phyloP scores from a whole-genome alignment of 2,888 invertebrate species.

The Drosophila colorata region DNA sequence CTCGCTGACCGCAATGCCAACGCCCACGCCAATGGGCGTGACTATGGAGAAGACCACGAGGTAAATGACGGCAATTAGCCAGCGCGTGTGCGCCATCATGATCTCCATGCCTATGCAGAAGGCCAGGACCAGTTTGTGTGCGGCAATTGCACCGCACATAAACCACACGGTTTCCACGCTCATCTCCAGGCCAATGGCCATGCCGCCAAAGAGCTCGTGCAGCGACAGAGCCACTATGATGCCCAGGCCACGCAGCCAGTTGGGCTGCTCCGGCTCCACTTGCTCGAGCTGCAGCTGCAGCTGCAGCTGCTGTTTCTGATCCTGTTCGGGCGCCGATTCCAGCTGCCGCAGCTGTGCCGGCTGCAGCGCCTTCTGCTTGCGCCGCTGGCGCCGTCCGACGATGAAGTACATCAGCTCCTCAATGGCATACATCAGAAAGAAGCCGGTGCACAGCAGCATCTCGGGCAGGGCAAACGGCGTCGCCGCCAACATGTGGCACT shows the following conservation, averaged over 20 bases:
- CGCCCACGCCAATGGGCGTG: constrained; percentile 89
- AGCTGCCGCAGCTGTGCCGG: constrained; percentile 1
- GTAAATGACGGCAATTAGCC: constrained; percentile 88
- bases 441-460: constrained; percentile 91
- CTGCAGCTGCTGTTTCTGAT: not conserved
- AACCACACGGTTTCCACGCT: constrained; percentile 89
- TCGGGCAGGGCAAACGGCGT: constrained; percentile 89
- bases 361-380: constrained; percentile 9
- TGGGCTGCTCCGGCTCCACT: constrained; percentile 65
- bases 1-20: constrained; percentile 90
- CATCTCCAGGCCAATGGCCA: constrained; percentile 92
- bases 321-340: not conserved
- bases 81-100: constrained; percentile 89
- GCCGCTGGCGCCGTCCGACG: constrained; percentile 86
- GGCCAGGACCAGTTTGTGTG: constrained; percentile 94
- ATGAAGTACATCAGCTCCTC: constrained; percentile 92
- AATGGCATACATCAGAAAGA: constrained; percentile 91
- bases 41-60: constrained; percentile 92
- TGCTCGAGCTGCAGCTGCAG: not conserved
- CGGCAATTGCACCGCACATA: constrained; percentile 93
- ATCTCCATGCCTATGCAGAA: constrained; percentile 95
- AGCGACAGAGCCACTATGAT: constrained; percentile 93
- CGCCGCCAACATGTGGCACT: constrained; percentile 84
- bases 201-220: constrained; percentile 94
- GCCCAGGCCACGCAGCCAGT: constrained; percentile 89